Evolutionary conservation across 2,113 vertebrate genomes (phyloP).

Genomic region (Erpornis zantholeuca): DNA sequence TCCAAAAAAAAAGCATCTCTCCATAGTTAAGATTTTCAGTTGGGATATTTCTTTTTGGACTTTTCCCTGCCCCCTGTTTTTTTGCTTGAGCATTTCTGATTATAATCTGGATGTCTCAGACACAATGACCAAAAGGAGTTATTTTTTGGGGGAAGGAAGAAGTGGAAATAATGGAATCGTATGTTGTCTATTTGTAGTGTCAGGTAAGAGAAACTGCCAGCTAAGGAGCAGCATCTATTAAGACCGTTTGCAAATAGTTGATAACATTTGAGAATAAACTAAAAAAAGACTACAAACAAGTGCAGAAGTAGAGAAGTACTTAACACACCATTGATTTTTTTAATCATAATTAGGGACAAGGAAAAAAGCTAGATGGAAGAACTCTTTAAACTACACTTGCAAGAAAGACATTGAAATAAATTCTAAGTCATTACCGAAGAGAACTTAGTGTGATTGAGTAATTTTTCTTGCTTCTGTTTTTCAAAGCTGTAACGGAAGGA

Average conservation of each 20-base stretch:
- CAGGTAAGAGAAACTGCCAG: background rate
- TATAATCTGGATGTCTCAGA: background rate
- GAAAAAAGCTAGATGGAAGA: background rate
- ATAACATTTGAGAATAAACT: background rate
- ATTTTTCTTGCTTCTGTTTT: background rate
- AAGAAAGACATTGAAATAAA: background rate
- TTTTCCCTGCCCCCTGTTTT: accelerated
- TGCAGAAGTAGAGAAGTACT: background rate
- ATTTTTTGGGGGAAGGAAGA: background rate
- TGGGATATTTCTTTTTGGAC: background rate
- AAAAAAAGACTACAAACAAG: background rate
- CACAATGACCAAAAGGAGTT: background rate
- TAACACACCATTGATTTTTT: background rate
- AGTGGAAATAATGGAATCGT: background rate
- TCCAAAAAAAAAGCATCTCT: background rate
- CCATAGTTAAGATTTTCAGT: background rate
- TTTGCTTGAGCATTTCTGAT: background rate
- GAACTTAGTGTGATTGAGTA: background rate
- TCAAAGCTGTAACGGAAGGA: background rate
- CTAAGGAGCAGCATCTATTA: background rate
- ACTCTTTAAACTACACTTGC: background rate
- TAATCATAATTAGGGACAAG: background rate
- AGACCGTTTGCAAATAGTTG: background rate
- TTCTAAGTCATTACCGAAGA: background rate
- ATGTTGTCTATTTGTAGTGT: background rate